These are phyloP conservation scores for Thunnus maccoyii DNA, from an alignment of 2,113 vertebrate genomes.

Conservation along the genomic window DNA sequence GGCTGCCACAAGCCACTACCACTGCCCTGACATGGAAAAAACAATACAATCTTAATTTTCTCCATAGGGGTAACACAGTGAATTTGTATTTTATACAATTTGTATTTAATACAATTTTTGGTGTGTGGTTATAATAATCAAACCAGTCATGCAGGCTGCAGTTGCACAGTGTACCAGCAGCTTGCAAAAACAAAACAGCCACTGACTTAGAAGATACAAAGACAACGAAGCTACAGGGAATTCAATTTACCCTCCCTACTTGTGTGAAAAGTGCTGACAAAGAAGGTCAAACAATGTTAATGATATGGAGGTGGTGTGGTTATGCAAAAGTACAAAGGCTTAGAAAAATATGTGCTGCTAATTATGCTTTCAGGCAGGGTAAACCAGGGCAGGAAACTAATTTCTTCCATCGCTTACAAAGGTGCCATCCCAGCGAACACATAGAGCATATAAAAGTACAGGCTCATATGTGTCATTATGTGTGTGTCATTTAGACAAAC, in stretches of 20 bases:
- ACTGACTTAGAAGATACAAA: not conserved
- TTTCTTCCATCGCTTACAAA: not conserved
- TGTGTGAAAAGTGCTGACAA: not conserved
- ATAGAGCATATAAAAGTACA: not conserved
- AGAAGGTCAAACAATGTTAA: not conserved
- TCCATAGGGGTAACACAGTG: not conserved
- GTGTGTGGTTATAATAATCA: slow-evolving; percentile 2
- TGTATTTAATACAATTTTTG: not conserved
- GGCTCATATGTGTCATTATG: not conserved
- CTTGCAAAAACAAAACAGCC: not conserved
- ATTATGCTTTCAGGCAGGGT: not conserved
- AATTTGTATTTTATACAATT: slow-evolving; percentile 4
- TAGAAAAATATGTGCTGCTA: not conserved
- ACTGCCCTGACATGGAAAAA: not conserved
- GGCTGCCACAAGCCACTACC: not conserved
- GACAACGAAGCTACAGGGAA: not conserved
- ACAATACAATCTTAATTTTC: not conserved
- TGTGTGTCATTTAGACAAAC: not conserved
- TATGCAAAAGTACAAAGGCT: not conserved
- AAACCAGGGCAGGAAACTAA: not conserved
- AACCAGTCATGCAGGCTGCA: not conserved
- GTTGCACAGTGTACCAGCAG: not conserved
- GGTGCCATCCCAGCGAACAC: not conserved
- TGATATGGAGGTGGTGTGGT: not conserved
- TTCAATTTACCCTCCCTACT: not conserved